Evolutionary conservation across 2,113 vertebrate genomes (phyloP), one percentile per base, ranked within the genome.

Genomic region (Chlamydotis undulata): DNA sequence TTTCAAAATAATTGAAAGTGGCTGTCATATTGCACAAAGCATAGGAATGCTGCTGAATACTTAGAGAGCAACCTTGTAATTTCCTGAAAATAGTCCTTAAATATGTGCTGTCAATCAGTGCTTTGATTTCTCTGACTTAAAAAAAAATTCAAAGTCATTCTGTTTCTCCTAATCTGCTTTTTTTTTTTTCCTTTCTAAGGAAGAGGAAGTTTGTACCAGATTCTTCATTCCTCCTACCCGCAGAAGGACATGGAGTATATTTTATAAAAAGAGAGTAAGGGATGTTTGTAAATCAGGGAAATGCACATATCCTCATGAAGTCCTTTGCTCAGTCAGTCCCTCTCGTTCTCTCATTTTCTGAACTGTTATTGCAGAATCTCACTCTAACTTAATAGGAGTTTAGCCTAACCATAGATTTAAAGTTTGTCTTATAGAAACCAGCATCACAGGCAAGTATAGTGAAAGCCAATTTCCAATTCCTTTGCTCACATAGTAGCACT

Each of bases 1-100:
- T 91, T 76, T 89, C 63, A 95, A 97, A 90, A 92, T 89, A 90
- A 59, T 81, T 92, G 29, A 79, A 89, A 92, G 15, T 77, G 14
- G 4, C 33, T 94, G 53, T 83, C 91, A 82, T 73, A 79, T 61
- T 84, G 19, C 50, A 73, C 28, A 83, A 95, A 83, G 70, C 31
- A 53, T 19, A 76, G 3, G 26, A 77, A 43, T 49, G 21, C 7
- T 82, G 19, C 31, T 73, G 84, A 90, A 84, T 23, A 79, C 18
- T 59, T 83, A 65, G 29, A 87, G 33, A 77, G 1, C 4, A 81
- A 64, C n/a, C 61, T 56, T 53, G 25, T 74, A 70, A 92, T 96
- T 90, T 84, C 67, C 60, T 91, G 75, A 87, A 92, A 89, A 84
- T 31, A 67, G 23, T 64, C 68, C 63, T 86, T 83, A 92, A 89